These are phyloP conservation scores for Listronotus bonariensis DNA, from an alignment of 1,140 invertebrate species.

Conservation along the genomic window DNA sequence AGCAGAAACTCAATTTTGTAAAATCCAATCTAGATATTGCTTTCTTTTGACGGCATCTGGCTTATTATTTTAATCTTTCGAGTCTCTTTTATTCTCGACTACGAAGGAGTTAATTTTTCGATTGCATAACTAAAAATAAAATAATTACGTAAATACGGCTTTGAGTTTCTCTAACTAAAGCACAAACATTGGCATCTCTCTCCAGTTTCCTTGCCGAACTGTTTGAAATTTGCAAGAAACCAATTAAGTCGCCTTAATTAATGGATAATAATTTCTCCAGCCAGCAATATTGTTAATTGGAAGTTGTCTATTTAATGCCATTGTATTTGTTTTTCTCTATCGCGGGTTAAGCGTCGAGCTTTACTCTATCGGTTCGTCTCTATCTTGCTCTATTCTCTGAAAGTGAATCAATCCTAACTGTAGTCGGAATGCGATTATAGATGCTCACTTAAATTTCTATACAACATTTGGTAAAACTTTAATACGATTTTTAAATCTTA, in stretches of 20 bases:
- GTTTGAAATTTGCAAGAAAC: slow-evolving; percentile 35
- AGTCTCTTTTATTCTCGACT: slow-evolving; percentile 11
- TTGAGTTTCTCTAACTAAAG: slow-evolving; percentile 4
- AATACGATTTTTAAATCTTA: too few species aligned
- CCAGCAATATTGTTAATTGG: slow-evolving; percentile 35
- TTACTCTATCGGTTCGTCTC: slow-evolving; percentile 5
- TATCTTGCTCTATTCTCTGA: neutral
- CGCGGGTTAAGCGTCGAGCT: slow-evolving; percentile 11
- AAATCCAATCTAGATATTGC: slow-evolving; percentile 20
- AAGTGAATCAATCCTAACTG: slow-evolving; percentile 12
- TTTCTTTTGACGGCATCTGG: slow-evolving; percentile 15
- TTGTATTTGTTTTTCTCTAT: slow-evolving; percentile 32
- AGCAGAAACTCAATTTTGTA: slow-evolving; percentile 13
- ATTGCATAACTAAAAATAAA: slow-evolving; percentile 20
- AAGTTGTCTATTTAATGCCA: slow-evolving; percentile 34
- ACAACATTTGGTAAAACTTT: too few species aligned
- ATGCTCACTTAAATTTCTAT: slow-evolving; percentile 6
- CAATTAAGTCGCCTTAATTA: slow-evolving; percentile 34
- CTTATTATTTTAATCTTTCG: slow-evolving; percentile 23
- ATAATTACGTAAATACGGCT: slow-evolving; percentile 20
- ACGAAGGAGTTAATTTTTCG: slow-evolving; percentile 21
- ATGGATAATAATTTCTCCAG: slow-evolving; percentile 37
- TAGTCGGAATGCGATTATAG: neutral
- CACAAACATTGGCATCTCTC: slow-evolving; percentile 9
- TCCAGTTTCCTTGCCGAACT: slow-evolving; percentile 21